phyloP scores from a whole-genome alignment of 2,888 invertebrate species.

The Clostera curtula region DNA sequence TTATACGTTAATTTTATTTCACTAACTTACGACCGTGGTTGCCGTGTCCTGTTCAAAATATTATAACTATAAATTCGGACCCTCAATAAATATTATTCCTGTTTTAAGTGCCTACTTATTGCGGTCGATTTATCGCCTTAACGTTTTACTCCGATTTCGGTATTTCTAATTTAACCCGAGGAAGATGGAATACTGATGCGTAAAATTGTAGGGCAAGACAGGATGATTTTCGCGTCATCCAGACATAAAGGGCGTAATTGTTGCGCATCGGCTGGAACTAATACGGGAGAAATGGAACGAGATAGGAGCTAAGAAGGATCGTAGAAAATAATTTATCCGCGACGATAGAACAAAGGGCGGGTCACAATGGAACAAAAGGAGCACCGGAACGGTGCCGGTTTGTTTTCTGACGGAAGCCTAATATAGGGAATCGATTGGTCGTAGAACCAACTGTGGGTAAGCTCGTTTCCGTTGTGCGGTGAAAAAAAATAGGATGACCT shows the following conservation, averaged over 20 bases:
- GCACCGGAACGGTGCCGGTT: constrained; percentile 52
- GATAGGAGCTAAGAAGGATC: constrained; percentile 66
- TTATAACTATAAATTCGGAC: constrained; percentile 5
- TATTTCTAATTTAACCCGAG: constrained; percentile 53
- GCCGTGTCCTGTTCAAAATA: constrained; percentile 6
- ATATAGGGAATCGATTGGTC: constrained; percentile 66
- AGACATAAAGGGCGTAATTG: constrained; percentile 70
- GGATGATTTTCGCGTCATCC: constrained; percentile 71
- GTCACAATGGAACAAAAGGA: constrained; percentile 67
- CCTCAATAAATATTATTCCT: constrained; percentile 13
- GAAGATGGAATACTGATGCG: constrained; percentile 57
- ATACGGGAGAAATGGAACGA: constrained; percentile 71
- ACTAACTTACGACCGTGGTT: constrained; percentile 4
- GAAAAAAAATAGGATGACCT: constrained; percentile 30
- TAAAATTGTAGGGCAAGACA: constrained; percentile 64
- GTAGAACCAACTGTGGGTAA: constrained; percentile 44
- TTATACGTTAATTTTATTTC: constrained; percentile 15
- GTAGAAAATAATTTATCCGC: constrained; percentile 71
- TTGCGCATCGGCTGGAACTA: constrained; percentile 73
- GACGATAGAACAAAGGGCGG: constrained; percentile 66
- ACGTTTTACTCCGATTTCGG: constrained; percentile 31
- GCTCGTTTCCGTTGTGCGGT: constrained; percentile 41
- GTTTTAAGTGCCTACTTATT: constrained; percentile 11
- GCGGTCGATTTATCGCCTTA: constrained; percentile 24
- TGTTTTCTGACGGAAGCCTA: constrained; percentile 67